Base-by-base conservation (phyloP, 2,888 invertebrate species). In the Hipparchia semele region DNA sequence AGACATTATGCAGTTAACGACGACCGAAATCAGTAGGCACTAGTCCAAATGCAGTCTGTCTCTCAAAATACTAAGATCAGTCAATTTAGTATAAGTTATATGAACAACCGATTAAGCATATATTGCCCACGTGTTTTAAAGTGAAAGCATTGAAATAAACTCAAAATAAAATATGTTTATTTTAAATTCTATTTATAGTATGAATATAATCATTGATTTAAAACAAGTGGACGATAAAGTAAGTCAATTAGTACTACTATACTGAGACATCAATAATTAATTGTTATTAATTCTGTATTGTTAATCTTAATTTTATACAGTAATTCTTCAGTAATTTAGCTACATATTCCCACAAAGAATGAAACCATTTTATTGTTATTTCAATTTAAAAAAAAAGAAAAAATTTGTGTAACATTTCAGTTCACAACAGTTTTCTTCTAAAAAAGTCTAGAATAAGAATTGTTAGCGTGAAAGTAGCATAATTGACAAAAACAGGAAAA, bases 401-500 rank as follows among this genome's bases (percentile, higher is more conserved):
- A 46, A 46, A 6, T 6, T 5, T 13, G 6, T 7, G 23, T 13
- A 13, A 58, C 13, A 12, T n/a, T n/a, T n/a, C n/a, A n/a, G n/a
- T n/a, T n/a, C n/a, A n/a, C n/a, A n/a, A n/a, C 12, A 53, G 5
- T 3, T 6, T 58, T 5, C 12, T 58, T 13, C 6, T 6, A 6
- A 7, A 58, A 6, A 13, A 53, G 4, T 12, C 13, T 13, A 53
- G 10, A 23, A 49, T 10, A 4, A 12, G 12, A 39, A 33, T 6
- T 12, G 12, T 33, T 39, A 6, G 6, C 33, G 65, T 65, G 54
- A 56, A 67, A 67, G 56, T 56, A 3, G 12, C 58, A 68, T 58
- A 10, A 68, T 59, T 49, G 12, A 0, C 68, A 13, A 60, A 61
- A 53, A 53, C 69, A 61, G 61, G 60, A 61, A 61, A 45, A 69